Evolutionary conservation across 1,140 invertebrate genomes (phyloP).

Genomic region (Drosophila ananassae): DNA sequence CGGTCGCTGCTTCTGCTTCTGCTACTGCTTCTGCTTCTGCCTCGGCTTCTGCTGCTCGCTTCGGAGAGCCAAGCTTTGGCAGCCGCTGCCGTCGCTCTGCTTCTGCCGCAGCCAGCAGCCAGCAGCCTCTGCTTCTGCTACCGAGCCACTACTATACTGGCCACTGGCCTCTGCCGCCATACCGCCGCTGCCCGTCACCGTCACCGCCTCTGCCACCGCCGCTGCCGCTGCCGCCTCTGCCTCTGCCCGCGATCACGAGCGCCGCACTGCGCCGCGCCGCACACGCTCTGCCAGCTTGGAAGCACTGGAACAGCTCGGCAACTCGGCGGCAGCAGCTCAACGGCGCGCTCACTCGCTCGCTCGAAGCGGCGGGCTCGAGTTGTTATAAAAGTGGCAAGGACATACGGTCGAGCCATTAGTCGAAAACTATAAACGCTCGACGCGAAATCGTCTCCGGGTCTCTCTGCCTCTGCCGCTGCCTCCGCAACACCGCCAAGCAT

Average conservation of each 20-base stretch:
- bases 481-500: constrained; percentile 15
- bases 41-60: background rate
- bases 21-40: constrained; percentile 1
- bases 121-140: background rate
- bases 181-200: background rate
- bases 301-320: constrained; percentile 22
- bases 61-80: background rate
- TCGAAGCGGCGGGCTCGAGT: constrained; percentile 71
- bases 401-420: constrained; percentile 83
- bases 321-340: constrained; percentile 31
- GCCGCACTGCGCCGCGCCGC: constrained; percentile 5
- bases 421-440: constrained; percentile 84
- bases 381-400: constrained; percentile 84
- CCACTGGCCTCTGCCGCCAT: background rate
- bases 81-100: background rate
- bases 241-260: background rate
- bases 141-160: background rate
- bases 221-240: background rate
- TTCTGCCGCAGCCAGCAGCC: too few species aligned
- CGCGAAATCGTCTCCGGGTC: constrained; percentile 83
- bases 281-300: constrained; percentile 1
- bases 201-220: background rate
- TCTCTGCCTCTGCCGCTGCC: constrained; percentile 37
- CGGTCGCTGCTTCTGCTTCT: too few species aligned
- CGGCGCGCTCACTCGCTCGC: constrained; percentile 56